Evolutionary conservation across 1,140 invertebrate species (phyloP).

Genomic region (Aphidius ervi): DNA sequence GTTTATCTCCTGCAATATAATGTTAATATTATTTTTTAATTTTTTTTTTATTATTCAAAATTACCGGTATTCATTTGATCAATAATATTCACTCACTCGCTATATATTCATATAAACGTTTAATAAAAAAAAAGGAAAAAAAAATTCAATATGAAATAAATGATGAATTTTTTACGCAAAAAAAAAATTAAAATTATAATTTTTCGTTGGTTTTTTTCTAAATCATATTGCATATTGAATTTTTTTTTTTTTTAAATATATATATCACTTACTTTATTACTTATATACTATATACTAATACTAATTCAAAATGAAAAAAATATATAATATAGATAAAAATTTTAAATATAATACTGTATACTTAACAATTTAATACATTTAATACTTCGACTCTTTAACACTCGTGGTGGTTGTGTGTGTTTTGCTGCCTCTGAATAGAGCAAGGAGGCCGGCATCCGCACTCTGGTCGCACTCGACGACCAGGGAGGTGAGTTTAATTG

Average conservation of each 20-base stretch:
- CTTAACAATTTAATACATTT: conserved; percentile 34
- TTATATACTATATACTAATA: conserved; percentile 16
- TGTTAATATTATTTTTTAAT: not conserved
- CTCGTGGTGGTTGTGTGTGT: conserved; percentile 57
- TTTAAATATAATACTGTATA: conserved; percentile 29
- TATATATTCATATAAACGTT: not conserved
- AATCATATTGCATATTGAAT: no score
- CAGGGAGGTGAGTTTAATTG: conserved; percentile 91
- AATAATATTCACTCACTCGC: conserved; percentile 13
- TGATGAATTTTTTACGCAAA: no score
- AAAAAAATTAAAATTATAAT: no score
- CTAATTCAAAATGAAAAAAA: conserved; percentile 27
- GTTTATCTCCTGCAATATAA: conserved; percentile 1
- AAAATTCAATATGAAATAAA: no score
- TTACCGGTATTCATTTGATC: conserved; percentile 5
- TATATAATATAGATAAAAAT: conserved; percentile 29
- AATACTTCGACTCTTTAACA: conserved; percentile 48
- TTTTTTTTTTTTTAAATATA: not conserved
- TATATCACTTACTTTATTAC: conserved; percentile 8
- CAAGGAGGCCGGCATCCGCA: conserved; percentile 99
- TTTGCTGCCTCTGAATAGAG: conserved; percentile 79
- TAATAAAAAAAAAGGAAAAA: no score
- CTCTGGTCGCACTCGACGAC: conserved; percentile 97
- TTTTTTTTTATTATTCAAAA: conserved; percentile 6
- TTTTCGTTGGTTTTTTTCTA: no score